Percentiles rank a stretch among this genome's conserved stretches.
Conservation (phyloP, 2,888 invertebrate species). For the Perizoma flavofasciatum region DNA sequence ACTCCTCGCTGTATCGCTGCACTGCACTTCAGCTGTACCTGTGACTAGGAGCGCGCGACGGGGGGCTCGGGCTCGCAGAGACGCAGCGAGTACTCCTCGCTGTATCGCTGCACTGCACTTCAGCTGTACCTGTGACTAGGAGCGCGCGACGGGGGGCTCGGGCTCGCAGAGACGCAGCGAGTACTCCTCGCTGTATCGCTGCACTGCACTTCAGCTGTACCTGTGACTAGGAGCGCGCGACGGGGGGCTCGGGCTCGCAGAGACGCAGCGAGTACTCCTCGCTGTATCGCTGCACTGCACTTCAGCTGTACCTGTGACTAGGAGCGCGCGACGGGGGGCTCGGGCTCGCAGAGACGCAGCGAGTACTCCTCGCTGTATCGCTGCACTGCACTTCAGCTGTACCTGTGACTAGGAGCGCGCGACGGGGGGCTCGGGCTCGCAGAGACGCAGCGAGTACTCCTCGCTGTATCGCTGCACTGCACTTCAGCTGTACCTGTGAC, state of each 20-base stretch:
- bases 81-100: constrained; percentile 83
- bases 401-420: constrained; percentile 26
- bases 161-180: constrained; percentile 34
- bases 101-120: too few relatives aligned
- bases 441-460: constrained; percentile 46
- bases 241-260: constrained; percentile 68
- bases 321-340: constrained; percentile 71
- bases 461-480: too few relatives aligned
- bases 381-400: too few relatives aligned
- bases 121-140: constrained; percentile 11
- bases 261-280: constrained; percentile 78
- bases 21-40: too few relatives aligned
- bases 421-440: constrained; percentile 68
- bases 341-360: constrained; percentile 32
- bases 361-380: constrained; percentile 88
- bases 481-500: constrained; percentile 11
- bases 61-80: constrained; percentile 67
- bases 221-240: constrained; percentile 29
- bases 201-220: too few relatives aligned
- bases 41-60: constrained; percentile 37
- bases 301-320: constrained; percentile 12
- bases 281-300: too few relatives aligned
- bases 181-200: constrained; percentile 89
- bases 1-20: constrained; percentile 91
- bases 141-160: constrained; percentile 71